These are phyloP conservation scores for Enteromius radiatus DNA, from an alignment of 2,797 vertebrate genomes.

Conservation along the genomic window DNA sequence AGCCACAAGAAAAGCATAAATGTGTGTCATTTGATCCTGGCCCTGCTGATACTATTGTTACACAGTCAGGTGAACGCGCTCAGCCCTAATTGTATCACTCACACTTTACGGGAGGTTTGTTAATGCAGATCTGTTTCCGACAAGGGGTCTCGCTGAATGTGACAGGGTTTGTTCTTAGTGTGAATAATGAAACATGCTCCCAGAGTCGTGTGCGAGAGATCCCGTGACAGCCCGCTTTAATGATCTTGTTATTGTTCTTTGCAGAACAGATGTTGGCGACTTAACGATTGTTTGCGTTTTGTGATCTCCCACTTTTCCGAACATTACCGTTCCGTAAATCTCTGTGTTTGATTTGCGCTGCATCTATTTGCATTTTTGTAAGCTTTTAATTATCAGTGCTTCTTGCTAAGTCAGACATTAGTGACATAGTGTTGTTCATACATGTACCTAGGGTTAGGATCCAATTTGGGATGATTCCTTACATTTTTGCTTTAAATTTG, in stretches of 20 bases:
- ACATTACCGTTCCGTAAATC: constrained; percentile 20
- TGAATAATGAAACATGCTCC: constrained; percentile 39
- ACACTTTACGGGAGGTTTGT: constrained; percentile 8
- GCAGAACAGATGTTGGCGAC: constrained; percentile 55
- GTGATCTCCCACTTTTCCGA: constrained; percentile 14
- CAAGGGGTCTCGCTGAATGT: constrained; percentile 10
- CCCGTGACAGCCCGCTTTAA: constrained; percentile 40
- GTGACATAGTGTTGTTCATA: not conserved
- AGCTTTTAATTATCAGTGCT: not conserved
- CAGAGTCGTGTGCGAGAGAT: constrained; percentile 33
- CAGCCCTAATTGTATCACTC: not conserved
- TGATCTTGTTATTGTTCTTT: constrained; percentile 47
- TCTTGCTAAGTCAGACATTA: not conserved
- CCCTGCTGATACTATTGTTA: not conserved
- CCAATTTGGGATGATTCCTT: not conserved
- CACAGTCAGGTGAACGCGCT: not conserved
- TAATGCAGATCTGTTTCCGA: constrained; percentile 16
- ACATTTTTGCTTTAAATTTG: not conserved
- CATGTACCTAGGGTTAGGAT: not conserved
- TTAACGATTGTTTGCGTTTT: constrained; percentile 46
- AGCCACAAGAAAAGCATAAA: constrained; percentile 10
- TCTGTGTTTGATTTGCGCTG: not conserved
- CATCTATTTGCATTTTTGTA: constrained; percentile 24
- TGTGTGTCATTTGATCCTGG: not conserved
- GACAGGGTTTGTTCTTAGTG: constrained; percentile 13